Evolutionary conservation across 2,888 invertebrate genomes (phyloP), one percentile per base, ranked within the genome.

Genomic region (Pocota personata): DNA sequence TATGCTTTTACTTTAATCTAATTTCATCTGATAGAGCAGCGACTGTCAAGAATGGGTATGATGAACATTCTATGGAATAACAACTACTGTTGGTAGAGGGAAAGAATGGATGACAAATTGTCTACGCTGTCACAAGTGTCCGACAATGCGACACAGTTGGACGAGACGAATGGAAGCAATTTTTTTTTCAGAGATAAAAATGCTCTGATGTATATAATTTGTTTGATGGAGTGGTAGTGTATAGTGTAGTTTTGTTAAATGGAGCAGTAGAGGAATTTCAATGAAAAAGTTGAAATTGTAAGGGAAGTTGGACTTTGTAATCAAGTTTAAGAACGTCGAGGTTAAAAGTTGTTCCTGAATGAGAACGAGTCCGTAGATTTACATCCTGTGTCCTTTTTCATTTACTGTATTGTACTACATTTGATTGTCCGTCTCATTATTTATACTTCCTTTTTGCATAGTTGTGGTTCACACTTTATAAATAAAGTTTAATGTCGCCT

Each of bases 91-190:
- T 43, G 40, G 14, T 30, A 32, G n/a, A 43, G 8, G 35, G 46
- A 12, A 46, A 16, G 69, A 30, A 32, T 40, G 43, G 37, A 69
- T 67, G 80, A 73, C 66, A 80, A 80, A 80, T 80, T 60, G 73
- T 80, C 67, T 48, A 30, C 16, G 27, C 48, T 67, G 60, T 82
- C 67, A 69, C 46, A 67, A 69, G 80, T 82, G 71, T 46, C 52
- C 67, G 62, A 69, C 52, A 79, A 66, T 71, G 55, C 58, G 62
- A 50, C 60, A 67, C 67, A 80, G 71, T 75, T 82, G 80, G 46
- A 55, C 37, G 69, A 69, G 82, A 82, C 64, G 75, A 75, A 75
- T 82, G 77, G n/a, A 52, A 52, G 67, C 21, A 46, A 73, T 73
- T 73, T 73, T 77, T 78, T 62, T 12, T 60, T 40, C 27, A 8